These are phyloP conservation scores for Ciconia stormi DNA, from an alignment of 2,113 vertebrate species.

Conservation along the genomic window DNA sequence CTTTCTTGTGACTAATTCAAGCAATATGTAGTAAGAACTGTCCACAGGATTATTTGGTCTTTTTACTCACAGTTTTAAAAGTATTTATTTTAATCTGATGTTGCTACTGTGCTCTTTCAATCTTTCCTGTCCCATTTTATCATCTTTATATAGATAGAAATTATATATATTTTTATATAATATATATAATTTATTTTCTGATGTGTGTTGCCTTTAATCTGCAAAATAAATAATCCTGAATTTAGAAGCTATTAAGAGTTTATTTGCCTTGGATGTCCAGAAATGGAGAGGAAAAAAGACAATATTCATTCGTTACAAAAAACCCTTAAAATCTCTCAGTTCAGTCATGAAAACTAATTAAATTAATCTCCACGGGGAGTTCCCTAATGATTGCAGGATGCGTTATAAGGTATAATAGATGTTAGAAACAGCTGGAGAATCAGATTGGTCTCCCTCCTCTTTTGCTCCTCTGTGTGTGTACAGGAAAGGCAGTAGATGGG, in stretches of 20 bases:
- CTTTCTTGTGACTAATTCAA: neutral
- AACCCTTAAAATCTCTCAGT: neutral
- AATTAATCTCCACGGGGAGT: neutral
- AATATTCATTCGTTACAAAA: neutral
- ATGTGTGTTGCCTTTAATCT: neutral
- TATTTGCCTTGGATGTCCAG: neutral
- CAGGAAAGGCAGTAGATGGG: neutral
- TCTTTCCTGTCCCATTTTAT: neutral
- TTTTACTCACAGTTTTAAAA: neutral
- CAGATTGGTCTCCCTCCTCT: neutral
- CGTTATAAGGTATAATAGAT: neutral
- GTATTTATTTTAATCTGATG: neutral
- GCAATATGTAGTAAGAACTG: neutral
- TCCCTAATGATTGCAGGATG: neutral
- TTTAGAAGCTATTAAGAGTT: neutral
- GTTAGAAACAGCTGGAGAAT: neutral
- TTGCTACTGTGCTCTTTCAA: neutral
- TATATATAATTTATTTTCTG: neutral
- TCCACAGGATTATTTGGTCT: neutral
- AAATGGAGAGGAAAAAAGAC: neutral
- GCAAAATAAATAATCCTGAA: neutral
- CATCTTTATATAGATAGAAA: neutral
- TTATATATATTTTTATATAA: neutral
- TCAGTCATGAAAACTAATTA: neutral
- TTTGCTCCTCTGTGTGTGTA: neutral